Evolutionary conservation across 2,113 vertebrate species (phyloP), one percentile per base, ranked within the genome.

Genomic region (Trogon melanurus): DNA sequence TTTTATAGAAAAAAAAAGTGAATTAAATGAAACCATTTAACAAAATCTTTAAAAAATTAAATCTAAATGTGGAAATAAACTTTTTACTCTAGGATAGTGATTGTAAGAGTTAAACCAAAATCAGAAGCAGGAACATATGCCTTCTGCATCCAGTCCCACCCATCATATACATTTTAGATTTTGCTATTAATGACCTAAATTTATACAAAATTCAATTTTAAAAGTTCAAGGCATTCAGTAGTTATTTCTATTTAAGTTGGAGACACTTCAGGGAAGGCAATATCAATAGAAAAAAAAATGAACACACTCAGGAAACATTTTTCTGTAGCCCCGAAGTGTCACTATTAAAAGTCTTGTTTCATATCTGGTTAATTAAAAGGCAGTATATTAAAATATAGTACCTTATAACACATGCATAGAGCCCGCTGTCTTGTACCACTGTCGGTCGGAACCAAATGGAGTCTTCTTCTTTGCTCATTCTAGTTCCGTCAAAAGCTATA

Each of bases 401-500:
- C 99, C 99, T 98, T 98, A 99, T 98, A 51, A 99, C 99, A 91
- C 99, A 99, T 96, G 99, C 99, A 94, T 99, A 99, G 67, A 99
- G 99, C 45, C 99, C 99, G 36, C 98, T 98, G 61, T 99, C 99
- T 96, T 99, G 99, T 88, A 99, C 97, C 88, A 99, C 98, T 8
- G 99, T 99, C 12, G 99, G 99, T 79, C 99, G 98, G 98, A 99
- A 99, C 99, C 99, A 99, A 97, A 99, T 99, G 91, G 99, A 98
- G 45, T 99, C 99, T 96, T 99, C 99, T 97, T 99, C 99, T 97
- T 99, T 99, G 98, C 99, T 99, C 99, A 99, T 99, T 96, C 98
- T 98, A 60, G 98, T 97, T 82, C 99, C 99, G 81, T 99, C 99
- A 88, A 99, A 99, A 82, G 99, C 98, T 97, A 99, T 99, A 86